Evolutionary conservation across 35 echinoderm and acorn worm species (phyloP), one percentile per base, ranked within the genome.

Genomic region (Heliocidaris erythrogramma): DNA sequence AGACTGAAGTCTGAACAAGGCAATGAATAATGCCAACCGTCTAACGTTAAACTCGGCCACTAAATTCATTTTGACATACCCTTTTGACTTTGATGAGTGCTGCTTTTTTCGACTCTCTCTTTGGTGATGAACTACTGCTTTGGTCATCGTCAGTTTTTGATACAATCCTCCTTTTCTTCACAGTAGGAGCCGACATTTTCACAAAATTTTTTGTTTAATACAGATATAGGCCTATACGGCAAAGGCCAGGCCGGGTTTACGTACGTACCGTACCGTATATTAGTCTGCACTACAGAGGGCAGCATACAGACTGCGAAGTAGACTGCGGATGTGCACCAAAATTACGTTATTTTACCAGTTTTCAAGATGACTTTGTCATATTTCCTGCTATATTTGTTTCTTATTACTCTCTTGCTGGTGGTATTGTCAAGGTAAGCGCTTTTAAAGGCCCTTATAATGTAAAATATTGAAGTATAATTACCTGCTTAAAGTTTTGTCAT

Each of bases 91-190:
- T 92, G 49, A 30, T 17, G 11, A 52, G 90, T 30, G 13, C 49
- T 49, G 90, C 8, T n/a, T 92, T 92, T 92, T 92, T 92, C 14
- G 90, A 92, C 9, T 92, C 90, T 53, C 49, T 48, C 90, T 92
- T 92, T 10, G 90, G 90, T 47, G 90, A 92, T 92, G 90, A 92
- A 56, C 90, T 48, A 29, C 90, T 92, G 49, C 90, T 92, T 92
- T 48, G 49, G 5, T 92, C 90, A 56, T 92, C 90, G 24, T 92
- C 90, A 47, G 48, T 49, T 48, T 92, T 92, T 29, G 90, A 48
- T 56, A 56, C 16, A 92, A 92, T 92, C 29, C 90, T 48, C 49
- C 90, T 92, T 56, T 92, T 92, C 29, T 92, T 92, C 21, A 42
- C 86, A 69, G 60, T 69, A 27, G 60, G 60, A 14, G 24, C 60